Conservation (phyloP, 1,140 invertebrate genomes). For the Monochamus saltuarius region DNA sequence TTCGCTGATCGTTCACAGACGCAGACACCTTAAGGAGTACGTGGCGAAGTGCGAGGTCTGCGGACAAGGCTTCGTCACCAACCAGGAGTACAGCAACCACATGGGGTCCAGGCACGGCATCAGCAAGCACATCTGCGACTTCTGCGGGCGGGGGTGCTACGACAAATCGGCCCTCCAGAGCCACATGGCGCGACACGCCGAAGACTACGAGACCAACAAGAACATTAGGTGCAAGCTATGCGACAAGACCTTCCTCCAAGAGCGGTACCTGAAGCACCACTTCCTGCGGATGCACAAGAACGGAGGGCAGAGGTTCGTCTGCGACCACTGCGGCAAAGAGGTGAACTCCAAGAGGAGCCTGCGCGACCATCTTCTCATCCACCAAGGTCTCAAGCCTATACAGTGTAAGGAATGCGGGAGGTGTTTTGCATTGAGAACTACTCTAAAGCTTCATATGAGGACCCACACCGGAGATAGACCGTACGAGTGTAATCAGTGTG, state of each 20-base stretch:
- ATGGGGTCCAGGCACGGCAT: constrained; percentile 39
- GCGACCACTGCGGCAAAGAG: constrained; percentile 41
- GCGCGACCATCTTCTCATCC: constrained; percentile 39
- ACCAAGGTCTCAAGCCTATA: constrained; percentile 44
- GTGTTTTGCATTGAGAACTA: constrained; percentile 35
- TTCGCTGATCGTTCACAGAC: constrained; percentile 65
- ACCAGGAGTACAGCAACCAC: constrained; percentile 42
- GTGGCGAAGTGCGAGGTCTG: constrained; percentile 41
- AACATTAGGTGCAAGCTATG: constrained; percentile 55
- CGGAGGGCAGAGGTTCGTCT: constrained; percentile 36
- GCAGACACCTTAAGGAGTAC: constrained; percentile 60
- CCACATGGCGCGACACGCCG: constrained; percentile 35
- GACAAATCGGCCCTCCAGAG: constrained; percentile 38
- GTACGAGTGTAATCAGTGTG: constrained; percentile 68
- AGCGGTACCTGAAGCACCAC: constrained; percentile 38
- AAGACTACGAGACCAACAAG: constrained; percentile 41
- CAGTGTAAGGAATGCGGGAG: constrained; percentile 42
- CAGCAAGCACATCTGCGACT: constrained; percentile 40
- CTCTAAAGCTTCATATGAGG: constrained; percentile 69
- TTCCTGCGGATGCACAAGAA: constrained; percentile 36
- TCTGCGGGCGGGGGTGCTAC: constrained; percentile 40
- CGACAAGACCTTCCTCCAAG: constrained; percentile 48
- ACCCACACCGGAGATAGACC: constrained; percentile 76
- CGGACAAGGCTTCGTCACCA: constrained; percentile 42
- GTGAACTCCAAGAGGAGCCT: constrained; percentile 37